Evolutionary conservation across 1,140 invertebrate species (phyloP).

Genomic region (Uloborus diversus): DNA sequence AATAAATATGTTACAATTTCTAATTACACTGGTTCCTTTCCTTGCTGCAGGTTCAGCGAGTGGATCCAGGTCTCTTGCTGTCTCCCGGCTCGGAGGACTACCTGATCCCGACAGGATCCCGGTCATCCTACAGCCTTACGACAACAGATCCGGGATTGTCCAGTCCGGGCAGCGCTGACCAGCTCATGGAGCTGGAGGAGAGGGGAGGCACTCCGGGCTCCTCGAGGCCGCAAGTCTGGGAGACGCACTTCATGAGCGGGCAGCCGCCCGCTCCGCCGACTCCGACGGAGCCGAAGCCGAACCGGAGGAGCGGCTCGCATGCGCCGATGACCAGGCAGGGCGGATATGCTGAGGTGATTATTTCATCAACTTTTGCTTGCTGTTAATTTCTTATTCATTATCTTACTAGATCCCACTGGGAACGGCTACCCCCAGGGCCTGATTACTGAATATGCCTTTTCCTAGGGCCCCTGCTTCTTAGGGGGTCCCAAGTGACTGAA

Average conservation of each 20-base stretch:
- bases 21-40: background rate
- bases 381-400: background rate
- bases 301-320: background rate
- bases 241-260: conserved; percentile 46
- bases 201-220: background rate
- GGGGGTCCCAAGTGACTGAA: no score
- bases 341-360: conserved; percentile 17
- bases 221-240: conserved; percentile 7
- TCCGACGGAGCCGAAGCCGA: conserved; percentile 4
- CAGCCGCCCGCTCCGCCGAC: no score
- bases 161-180: conserved; percentile 52
- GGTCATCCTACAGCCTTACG: conserved; percentile 61
- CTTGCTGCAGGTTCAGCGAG: conserved; percentile 26
- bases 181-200: conserved; percentile 57
- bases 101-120: conserved; percentile 67
- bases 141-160: conserved; percentile 59
- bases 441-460: background rate
- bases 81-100: conserved; percentile 67
- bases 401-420: background rate
- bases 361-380: background rate
- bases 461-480: no score
- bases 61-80: conserved; percentile 47
- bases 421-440: background rate
- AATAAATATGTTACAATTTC: no score
- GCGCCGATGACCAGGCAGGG: background rate